Evolutionary conservation across 2,113 vertebrate species (phyloP), one percentile per base, ranked within the genome.

Genomic region (Manacus vitellinus): DNA sequence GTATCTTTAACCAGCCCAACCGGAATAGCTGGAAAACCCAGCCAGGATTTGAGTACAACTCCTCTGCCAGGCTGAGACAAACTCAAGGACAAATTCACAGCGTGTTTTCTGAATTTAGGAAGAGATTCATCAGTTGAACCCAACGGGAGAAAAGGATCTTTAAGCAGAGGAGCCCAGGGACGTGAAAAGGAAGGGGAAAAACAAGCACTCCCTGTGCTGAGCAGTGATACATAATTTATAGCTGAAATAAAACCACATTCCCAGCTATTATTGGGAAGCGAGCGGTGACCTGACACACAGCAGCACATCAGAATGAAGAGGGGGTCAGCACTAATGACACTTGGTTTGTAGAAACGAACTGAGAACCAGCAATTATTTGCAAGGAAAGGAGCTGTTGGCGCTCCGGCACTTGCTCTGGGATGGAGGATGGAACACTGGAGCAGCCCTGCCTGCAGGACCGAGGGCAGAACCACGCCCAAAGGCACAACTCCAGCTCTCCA

Each of bases 41-140:
- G n/a, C 11, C 46, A 85, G 61, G 10, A 63, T 71, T 25, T 2
- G 2, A 49, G 35, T 23, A 46, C 10, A 8, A 0, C 0, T 46
- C 21, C 74, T 58, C 39, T 72, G 72, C 41, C 68, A 85, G 46
- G 51, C 46, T 75, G 61, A 81, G 35, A 49, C n/a, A 58, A 78
- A 72, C 18, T 79, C 89, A 54, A 28, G 14, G 13, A 59, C 74
- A 87, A 74, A 82, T 35, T 62, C 43, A 18, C 24, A 39, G 58
- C 3, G 11, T 18, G 63, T 77, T 9, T 77, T 41, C 56, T 58
- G 23, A 46, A 37, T 49, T 74, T 35, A 58, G 28, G 15, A 54
- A 44, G 31, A 59, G 28, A 59, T 62, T 61, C 22, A 77, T 11
- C 35, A 27, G n/a, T 49, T 65, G 55, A 85, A 81, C 23, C 8